Evolutionary conservation across 2,113 vertebrate species (phyloP), one percentile per base, ranked within the genome.

Genomic region (Excalfactoria chinensis): DNA sequence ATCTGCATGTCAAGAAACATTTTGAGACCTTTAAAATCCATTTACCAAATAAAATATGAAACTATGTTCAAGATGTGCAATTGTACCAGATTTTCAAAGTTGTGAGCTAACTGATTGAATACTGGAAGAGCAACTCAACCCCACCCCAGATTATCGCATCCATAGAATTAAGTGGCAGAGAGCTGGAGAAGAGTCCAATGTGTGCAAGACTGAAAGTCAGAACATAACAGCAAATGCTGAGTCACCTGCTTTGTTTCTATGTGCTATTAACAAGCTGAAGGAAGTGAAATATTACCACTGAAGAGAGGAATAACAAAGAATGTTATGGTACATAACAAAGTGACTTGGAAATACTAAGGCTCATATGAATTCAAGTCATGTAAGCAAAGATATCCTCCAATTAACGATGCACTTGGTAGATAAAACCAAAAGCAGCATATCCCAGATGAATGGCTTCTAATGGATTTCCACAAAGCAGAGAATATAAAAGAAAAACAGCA

Each of bases 341-440:
- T 66, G 67, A 88, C 86, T 91, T 91, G 51, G 86, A 88, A 73
- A 95, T 70, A 86, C 80, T 12, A 84, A 90, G 37, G 64, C 82
- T 81, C 51, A 69, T 75, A 81, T 48, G 70, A 96, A 95, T 95
- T 96, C 94, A 87, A 95, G 88, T 91, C 95, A 88, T 58, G 48
- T 69, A 74, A 93, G 63, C 63, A 93, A 95, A 71, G 58, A 53
- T 89, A 72, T 67, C 41, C 59, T 95, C 82, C 75, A 56, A 21
- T 85, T 44, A 93, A 93, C 34, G 37, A 85, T 30, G 77, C 73
- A 59, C 62, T 80, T 4, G 34, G 75, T 78, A 86, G 86, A 58
- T 80, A 62, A 95, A 95, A 40, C 84, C 66, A 89, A 37, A 48
- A 84, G 48, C 17, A 46, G 48, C 34, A 89, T 62, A 86, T 56